Percentiles rank a stretch among this genome's conserved stretches.
These are phyloP conservation scores for Bergia puertoricense DNA, from an alignment of 92 coral and sea anemone genomes.

Conservation along the genomic window DNA sequence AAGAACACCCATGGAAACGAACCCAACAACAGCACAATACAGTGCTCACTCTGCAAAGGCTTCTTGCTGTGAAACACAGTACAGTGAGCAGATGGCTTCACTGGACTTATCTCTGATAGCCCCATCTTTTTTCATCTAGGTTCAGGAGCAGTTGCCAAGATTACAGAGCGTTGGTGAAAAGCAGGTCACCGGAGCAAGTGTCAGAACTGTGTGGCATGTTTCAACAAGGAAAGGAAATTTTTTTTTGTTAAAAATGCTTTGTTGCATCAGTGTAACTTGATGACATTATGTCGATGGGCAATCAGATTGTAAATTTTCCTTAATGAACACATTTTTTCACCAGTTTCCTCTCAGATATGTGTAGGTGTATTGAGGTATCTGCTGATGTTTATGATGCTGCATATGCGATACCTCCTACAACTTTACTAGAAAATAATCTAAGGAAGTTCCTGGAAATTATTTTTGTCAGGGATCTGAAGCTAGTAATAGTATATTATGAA, in stretches of 20 bases:
- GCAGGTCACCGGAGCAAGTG: neutral
- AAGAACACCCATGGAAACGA: neutral
- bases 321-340: too few relatives aligned
- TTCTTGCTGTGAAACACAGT: neutral
- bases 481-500: too few relatives aligned
- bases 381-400: neutral
- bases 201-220: neutral
- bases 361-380: neutral
- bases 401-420: neutral
- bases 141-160: neutral
- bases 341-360: too few relatives aligned
- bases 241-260: too few relatives aligned
- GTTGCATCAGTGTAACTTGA: too few relatives aligned
- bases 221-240: neutral
- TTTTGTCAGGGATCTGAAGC: too few relatives aligned
- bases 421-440: neutral
- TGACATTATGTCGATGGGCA: too few relatives aligned
- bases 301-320: too few relatives aligned
- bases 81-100: neutral
- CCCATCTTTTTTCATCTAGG: neutral
- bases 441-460: neutral
- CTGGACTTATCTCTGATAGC: neutral
- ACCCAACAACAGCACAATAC: too few relatives aligned
- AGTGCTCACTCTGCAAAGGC: neutral
- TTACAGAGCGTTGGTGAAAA: neutral